These are phyloP conservation scores for Drosophila niveifrons DNA, from an alignment of 2,888 invertebrate genomes.

Conservation along the genomic window DNA sequence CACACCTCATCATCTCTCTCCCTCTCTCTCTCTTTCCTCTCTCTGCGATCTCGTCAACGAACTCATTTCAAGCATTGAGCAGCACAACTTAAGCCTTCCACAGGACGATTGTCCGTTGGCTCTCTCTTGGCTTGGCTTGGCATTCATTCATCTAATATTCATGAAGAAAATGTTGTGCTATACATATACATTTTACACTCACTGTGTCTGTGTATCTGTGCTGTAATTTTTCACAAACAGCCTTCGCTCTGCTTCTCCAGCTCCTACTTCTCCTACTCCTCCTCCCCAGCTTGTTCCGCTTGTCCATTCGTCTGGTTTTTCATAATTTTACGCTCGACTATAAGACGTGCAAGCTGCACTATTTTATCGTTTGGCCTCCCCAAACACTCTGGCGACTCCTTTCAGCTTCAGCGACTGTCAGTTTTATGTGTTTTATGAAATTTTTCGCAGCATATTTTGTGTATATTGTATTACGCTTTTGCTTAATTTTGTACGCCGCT, in stretches of 20 bases:
- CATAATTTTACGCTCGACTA: constrained; percentile 71
- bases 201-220: constrained; percentile 46
- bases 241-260: not conserved
- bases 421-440: constrained; percentile 80
- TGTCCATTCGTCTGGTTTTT: constrained; percentile 56
- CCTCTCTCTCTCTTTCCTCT: not conserved
- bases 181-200: constrained; percentile 61
- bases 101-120: constrained; percentile 59
- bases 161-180: constrained; percentile 64
- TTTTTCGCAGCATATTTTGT: constrained; percentile 79
- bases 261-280: not conserved
- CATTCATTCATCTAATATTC: constrained; percentile 75
- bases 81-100: constrained; percentile 70
- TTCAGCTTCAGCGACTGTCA: constrained; percentile 58
- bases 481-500: constrained; percentile 71
- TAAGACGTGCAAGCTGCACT: constrained; percentile 76
- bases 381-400: not conserved
- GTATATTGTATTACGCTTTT: constrained; percentile 72
- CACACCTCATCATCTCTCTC: not conserved
- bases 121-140: constrained; percentile 12
- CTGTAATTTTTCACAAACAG: constrained; percentile 76
- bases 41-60: constrained; percentile 29
- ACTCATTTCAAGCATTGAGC: constrained; percentile 67
- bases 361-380: constrained; percentile 17
- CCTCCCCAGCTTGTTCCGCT: not conserved